Evolutionary conservation across 2,888 invertebrate species (phyloP), one percentile per base, ranked within the genome.

Genomic region (Nymphalis c-album): DNA sequence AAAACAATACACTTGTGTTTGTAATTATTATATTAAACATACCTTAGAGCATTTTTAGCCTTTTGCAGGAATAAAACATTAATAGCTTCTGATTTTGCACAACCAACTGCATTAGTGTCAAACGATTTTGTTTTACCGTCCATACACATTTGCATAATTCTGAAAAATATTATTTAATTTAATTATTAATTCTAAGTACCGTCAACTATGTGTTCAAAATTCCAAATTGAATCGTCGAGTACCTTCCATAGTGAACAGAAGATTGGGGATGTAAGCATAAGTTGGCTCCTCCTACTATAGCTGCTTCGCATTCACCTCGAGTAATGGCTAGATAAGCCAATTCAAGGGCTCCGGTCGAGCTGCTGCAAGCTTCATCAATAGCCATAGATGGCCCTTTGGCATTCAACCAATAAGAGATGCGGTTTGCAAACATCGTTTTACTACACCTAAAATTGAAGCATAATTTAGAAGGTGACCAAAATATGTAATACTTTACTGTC

Each of bases 71-170:
- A 94, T 8, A 96, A 73, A 1, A 94, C 93, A 61, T 93, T 93
- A 6, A 96, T 84, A 0, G 95, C 94, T 84, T 97, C 97, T 55
- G 96, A 94, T 63, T 96, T 93, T 0, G 94, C 95, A 76, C 96
- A 97, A 0, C 97, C 97, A 76, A 95, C 92, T 2, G 95, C 96
- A 64, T 94, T 91, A 60, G 94, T 93, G 84, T 98, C 98, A 81
- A 98, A 98, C 0, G 96, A 95, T 77, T 96, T 97, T 78, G 98
- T 98, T 73, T 93, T 94, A 0, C 98, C 98, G 74, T 98, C 96
- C 4, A 90, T 84, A 22, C 97, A 95, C 13, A 98, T 85, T 3
- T 69, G 71, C 62, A 84, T 77, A 31, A 80, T 76, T 74, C 87
- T 88, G 71, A 18, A 76, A 8, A 57, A 63, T 17, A 31, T 51